phyloP scores from a whole-genome alignment of 1,140 invertebrate species.

The Drosophila pseudoobscura region DNA sequence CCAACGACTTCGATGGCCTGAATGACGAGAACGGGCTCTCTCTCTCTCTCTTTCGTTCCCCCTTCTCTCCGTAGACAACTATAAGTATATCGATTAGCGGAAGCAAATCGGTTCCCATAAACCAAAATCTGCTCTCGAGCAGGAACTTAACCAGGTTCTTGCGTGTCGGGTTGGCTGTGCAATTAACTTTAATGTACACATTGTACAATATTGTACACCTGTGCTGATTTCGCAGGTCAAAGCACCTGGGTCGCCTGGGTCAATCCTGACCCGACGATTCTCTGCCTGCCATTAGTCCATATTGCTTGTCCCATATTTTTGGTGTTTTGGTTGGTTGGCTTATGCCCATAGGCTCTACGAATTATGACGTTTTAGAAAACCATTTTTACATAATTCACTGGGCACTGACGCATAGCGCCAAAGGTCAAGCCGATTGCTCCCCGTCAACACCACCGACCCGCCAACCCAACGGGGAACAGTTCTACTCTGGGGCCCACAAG shows the following conservation, averaged over 20 bases:
- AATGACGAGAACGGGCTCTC: conserved; percentile 44
- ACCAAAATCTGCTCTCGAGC: conserved; percentile 11
- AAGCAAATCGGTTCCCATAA: conserved; percentile 9
- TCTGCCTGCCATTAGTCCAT: conserved; percentile 67
- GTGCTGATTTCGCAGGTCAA: conserved; percentile 59
- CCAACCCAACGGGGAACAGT: background rate
- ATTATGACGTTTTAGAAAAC: conserved; percentile 12
- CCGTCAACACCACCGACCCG: conserved; percentile 3
- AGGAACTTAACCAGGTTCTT: conserved; percentile 65
- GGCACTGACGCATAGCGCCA: conserved; percentile 64
- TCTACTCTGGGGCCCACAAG: conserved; percentile 14
- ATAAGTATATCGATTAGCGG: conserved; percentile 74
- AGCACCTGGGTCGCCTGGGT: conserved; percentile 11
- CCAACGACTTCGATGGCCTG: conserved; percentile 41
- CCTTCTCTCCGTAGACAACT: conserved; percentile 43
- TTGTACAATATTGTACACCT: conserved; percentile 45
- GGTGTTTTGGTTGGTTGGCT: background rate
- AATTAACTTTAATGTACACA: conserved; percentile 54
- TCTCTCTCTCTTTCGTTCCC: background rate
- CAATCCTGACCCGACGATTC: conserved; percentile 16
- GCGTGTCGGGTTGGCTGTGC: conserved; percentile 58
- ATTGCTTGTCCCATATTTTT: conserved; percentile 80
- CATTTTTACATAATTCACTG: conserved; percentile 28
- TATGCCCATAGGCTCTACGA: background rate
- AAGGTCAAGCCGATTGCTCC: conserved; percentile 62